Base-by-base conservation (phyloP, 2,797 vertebrate genomes). In the Falco concolor region DNA sequence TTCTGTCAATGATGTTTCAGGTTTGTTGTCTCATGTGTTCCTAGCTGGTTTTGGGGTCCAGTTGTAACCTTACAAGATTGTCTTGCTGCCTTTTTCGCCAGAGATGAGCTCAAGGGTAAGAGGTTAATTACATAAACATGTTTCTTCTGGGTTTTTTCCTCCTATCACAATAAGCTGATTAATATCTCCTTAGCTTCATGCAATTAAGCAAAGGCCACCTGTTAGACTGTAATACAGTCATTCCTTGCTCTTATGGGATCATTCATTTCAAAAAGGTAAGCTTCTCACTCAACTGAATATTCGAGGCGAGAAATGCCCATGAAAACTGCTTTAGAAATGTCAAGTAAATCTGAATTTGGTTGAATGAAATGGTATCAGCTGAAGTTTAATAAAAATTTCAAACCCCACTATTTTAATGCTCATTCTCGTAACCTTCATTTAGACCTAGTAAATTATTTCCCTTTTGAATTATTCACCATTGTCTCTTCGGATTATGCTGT, bases 21-120 rank as follows among this genome's bases (percentile, higher is more conserved):
- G 97, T 98, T 98, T 98, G 97, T 97, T 98, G 97, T 98, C 97
- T 98, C 98, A 91, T 98, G 97, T 98, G 97, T 98, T 96, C 97
- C 94, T 97, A 99, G 99, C 97, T 99, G 99, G 99, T 99, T 99
- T 98, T 99, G 99, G 99, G 99, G 99, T 94, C 99, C 99, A 65
- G 98, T 99, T 96, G 99, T 99, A 95, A 99, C 99, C 44, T 98
- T 99, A 98, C 99, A 99, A 98, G 99, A 99, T 97, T 99, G 99
- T 96, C 98, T 99, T 93, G 99, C 99, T 96, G 99, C 99, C 88
- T 99, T 99, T 98, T 99, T 99, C 96, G 99, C 99, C 91, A 98
- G 99, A 97, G 99, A 99, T 97, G 99, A 99, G 97, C 98, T 99
- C 67, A 99, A 99, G 98, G 99, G 99, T 99, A 96, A 98, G 98